phyloP scores from a whole-genome alignment of 1,140 invertebrate species.

The Lasioglossum albipes region DNA sequence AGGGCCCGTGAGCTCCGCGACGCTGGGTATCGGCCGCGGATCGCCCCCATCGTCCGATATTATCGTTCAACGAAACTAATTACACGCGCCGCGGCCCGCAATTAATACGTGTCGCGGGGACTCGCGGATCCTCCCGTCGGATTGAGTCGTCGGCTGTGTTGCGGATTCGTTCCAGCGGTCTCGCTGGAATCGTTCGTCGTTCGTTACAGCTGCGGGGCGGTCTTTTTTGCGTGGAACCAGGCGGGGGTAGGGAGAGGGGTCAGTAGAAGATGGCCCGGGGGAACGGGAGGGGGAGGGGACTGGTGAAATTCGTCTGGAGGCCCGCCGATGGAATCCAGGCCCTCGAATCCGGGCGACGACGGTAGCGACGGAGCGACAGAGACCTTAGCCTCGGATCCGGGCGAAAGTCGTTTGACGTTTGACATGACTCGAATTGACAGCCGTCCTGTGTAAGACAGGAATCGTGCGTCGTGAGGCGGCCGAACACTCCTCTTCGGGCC shows the following conservation, averaged over 20 bases:
- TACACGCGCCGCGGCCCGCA: conserved; percentile 36
- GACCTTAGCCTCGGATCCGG: conserved; percentile 26
- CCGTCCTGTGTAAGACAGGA: conserved; percentile 60
- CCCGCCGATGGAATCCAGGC: conserved; percentile 6
- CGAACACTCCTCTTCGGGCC: conserved; percentile 3
- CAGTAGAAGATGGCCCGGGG: too few relatives aligned
- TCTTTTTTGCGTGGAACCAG: conserved; percentile 14
- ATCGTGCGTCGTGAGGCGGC: conserved; percentile 53
- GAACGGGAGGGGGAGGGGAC: not conserved
- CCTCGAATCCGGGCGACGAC: not conserved
- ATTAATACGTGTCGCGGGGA: conserved; percentile 37
- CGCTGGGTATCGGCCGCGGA: not conserved
- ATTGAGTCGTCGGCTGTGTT: conserved; percentile 41
- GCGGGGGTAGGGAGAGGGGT: too few relatives aligned
- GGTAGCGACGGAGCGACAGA: conserved; percentile 20
- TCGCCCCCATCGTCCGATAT: conserved; percentile 19
- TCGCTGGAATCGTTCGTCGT: not conserved
- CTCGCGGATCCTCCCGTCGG: conserved; percentile 30
- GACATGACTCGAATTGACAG: conserved; percentile 66
- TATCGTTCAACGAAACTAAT: conserved; percentile 38
- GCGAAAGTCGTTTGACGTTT: conserved; percentile 62
- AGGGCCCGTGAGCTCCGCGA: conserved; percentile 11
- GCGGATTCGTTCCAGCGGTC: conserved; percentile 28
- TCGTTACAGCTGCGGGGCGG: conserved; percentile 5
- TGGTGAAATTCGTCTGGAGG: conserved; percentile 16